Base-by-base conservation (phyloP, 2,113 vertebrate genomes). In the Thryonomys swinderianus region DNA sequence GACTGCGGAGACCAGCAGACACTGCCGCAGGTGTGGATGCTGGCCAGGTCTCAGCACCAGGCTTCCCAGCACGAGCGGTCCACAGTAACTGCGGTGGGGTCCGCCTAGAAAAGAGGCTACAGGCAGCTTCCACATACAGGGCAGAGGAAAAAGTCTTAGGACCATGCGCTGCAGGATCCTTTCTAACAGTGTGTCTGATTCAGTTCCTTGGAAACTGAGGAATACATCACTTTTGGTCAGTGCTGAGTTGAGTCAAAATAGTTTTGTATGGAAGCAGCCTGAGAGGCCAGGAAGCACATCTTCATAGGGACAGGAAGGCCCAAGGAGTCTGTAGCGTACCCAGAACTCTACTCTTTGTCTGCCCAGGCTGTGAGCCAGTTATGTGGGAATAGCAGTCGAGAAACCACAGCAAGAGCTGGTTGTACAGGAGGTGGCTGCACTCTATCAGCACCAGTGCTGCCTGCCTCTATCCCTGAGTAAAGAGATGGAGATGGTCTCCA, bases 241-340 rank as follows among this genome's bases (percentile, higher is more conserved):
- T 74, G 59, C 51, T 74, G 42, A 93, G 51, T 17, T 40, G n/a
- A 32, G 61, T 55, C 67, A 45, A 25, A 16, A 25, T 34, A 57
- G 67, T 27, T 51, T 71, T 69, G 7, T 11, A 23, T 57, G 69
- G 83, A 69, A 23, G 57, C 73, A 76, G 48, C 20, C 30, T 62
- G 37, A 95, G 20, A 12, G 40, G 34, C 16, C 83, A 66, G 76
- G 42, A 76, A 73, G 85, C 30, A 16, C 34, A 13, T 69, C 57
- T 84, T 87, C 79, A 27, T 74, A 71, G 90, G 85, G 67, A 87
- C 79, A 89, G 55, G 62, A 73, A 79, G 40, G 34, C 85, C 53
- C n/a, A 88, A 42, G 85, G 76, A 76, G 42, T 21, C 27, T 64
- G 7, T 27, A 73, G 76, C 30, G 45, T 62, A 17, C 16, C 40